A percentile compares a stretch with the other conserved stretches of the same genome.
Conservation (phyloP, 1,140 invertebrate species). For the Zaprionus capensis region DNA sequence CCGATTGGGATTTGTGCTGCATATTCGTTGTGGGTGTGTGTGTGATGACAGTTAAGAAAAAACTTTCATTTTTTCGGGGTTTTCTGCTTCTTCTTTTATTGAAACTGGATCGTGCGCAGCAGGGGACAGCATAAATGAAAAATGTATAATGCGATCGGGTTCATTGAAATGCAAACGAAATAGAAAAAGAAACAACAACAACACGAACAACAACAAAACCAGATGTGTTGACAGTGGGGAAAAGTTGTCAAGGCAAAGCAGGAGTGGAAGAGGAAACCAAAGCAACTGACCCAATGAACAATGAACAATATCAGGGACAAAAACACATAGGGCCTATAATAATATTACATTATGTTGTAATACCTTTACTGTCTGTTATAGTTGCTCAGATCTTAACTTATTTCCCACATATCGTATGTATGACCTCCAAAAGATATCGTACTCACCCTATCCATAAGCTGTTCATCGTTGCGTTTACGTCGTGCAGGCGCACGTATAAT, state of each 20-base stretch:
- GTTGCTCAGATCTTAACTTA: background rate
- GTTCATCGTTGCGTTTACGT: constrained; percentile 79
- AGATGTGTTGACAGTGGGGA: constrained; percentile 8
- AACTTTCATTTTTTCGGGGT: constrained; percentile 39
- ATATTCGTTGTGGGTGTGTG: constrained; percentile 25
- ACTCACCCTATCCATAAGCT: constrained; percentile 79
- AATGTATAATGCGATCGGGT: constrained; percentile 36
- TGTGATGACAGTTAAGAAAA: background rate
- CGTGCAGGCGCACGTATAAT: constrained; percentile 78
- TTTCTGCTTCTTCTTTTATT: constrained; percentile 4
- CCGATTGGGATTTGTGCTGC: background rate
- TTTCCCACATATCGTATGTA: background rate
- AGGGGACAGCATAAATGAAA: constrained; percentile 46
- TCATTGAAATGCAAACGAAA: constrained; percentile 55
- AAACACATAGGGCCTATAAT: too few species aligned
- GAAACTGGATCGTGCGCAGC: constrained; percentile 53
- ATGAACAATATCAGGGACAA: too few species aligned
- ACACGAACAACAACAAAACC: background rate
- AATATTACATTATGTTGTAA: too few species aligned
- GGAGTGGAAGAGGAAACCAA: background rate
- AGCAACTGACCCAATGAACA: background rate
- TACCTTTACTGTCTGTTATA: too few species aligned
- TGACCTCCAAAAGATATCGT: background rate
- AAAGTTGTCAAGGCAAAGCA: constrained; percentile 21
- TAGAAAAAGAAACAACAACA: constrained; percentile 1